Conservation (phyloP, 1,140 invertebrate genomes). For the Papilio polyxenes region DNA sequence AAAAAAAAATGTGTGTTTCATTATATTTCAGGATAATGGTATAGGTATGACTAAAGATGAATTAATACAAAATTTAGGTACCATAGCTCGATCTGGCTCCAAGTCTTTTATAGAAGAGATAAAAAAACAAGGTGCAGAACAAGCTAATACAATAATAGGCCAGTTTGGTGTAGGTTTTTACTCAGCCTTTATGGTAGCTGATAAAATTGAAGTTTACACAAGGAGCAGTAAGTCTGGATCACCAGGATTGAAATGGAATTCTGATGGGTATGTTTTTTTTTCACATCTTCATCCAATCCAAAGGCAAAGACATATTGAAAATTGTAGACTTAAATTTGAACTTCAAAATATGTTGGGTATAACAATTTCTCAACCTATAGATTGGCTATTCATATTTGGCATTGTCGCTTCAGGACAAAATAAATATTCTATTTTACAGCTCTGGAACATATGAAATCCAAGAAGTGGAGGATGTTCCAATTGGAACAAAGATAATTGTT, state of each 20-base stretch:
- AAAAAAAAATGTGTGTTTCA: background rate
- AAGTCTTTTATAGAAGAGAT: constrained; percentile 95
- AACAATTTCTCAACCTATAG: too few species aligned
- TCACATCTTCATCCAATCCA: background rate
- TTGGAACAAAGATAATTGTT: constrained; percentile 96
- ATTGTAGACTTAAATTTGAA: background rate
- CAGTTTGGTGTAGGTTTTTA: constrained; percentile 99
- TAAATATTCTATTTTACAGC: constrained; percentile 74
- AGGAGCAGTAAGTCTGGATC: constrained; percentile 83
- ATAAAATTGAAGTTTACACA: constrained; percentile 96
- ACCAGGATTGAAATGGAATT: constrained; percentile 91
- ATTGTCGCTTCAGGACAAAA: background rate
- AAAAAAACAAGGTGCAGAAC: constrained; percentile 84
- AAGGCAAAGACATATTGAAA: background rate
- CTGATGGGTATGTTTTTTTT: constrained; percentile 88
- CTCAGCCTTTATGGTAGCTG: constrained; percentile 97
- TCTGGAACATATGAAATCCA: constrained; percentile 94
- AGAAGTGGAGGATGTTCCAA: constrained; percentile 89
- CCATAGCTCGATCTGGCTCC: constrained; percentile 97
- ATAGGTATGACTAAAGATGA: constrained; percentile 97
- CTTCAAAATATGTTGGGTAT: background rate
- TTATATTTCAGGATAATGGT: constrained; percentile 88
- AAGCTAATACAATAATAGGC: constrained; percentile 93
- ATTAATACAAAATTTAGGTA: constrained; percentile 94
- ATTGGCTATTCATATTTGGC: background rate